Conservation (phyloP, 1,140 invertebrate species). For the Lepidurus arcticus region DNA sequence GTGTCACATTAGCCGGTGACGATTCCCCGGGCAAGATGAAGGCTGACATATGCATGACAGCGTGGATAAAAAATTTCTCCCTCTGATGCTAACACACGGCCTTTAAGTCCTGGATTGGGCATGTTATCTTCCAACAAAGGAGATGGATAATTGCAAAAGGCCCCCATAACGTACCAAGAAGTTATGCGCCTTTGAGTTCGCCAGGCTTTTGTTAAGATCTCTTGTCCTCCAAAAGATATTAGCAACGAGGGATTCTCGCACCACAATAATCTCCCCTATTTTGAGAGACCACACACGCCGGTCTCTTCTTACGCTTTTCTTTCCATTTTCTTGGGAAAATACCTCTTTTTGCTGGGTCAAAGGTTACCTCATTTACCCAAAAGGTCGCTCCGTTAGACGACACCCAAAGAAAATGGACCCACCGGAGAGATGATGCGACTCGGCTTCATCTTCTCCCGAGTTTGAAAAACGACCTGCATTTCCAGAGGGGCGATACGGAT, state of each 20-base stretch:
- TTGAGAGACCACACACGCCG: background rate
- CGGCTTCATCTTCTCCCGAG: too few relatives aligned
- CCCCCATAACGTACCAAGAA: background rate
- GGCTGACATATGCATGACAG: conserved; percentile 14
- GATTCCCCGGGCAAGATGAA: conserved; percentile 9
- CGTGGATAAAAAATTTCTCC: background rate
- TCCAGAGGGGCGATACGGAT: too few relatives aligned
- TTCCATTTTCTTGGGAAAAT: background rate
- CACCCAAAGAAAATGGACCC: background rate
- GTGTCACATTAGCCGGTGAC: conserved; percentile 21
- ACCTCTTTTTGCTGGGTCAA: background rate
- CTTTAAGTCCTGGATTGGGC: conserved; percentile 4
- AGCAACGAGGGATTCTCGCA: too few relatives aligned
- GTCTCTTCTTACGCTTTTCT: too few relatives aligned
- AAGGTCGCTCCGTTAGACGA: background rate
- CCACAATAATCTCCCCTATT: too few relatives aligned
- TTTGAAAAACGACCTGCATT: too few relatives aligned
- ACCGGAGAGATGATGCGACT: too few relatives aligned
- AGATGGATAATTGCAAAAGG: background rate
- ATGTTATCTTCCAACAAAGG: conserved; percentile 7
- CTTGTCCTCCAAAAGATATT: too few relatives aligned
- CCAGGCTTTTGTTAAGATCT: too few relatives aligned
- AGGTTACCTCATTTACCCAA: background rate
- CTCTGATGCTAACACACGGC: background rate
- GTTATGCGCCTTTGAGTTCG: too few relatives aligned